A percentile compares a stretch with the other conserved stretches of the same genome.
phyloP scores from a whole-genome alignment of 2,113 vertebrate genomes.

The Hemiprocne comata region DNA sequence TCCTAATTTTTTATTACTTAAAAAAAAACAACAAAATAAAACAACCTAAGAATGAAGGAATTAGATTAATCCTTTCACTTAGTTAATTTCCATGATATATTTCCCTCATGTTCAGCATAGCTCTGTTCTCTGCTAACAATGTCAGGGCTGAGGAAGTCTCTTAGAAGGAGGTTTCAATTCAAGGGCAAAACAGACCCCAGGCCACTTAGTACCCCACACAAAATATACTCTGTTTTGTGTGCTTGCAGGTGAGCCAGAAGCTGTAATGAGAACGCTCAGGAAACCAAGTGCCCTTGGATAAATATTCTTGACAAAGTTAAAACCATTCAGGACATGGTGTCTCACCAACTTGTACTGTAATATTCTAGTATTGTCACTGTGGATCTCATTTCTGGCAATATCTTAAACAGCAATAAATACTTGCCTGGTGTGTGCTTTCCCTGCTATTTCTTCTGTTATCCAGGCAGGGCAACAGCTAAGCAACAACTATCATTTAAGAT shows the following conservation, averaged over 20 bases:
- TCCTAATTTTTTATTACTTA: constrained; percentile 5
- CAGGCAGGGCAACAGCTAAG: neutral
- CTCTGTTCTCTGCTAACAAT: neutral
- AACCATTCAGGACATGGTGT: neutral
- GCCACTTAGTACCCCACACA: neutral
- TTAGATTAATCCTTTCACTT: neutral
- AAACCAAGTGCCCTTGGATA: constrained; percentile 15
- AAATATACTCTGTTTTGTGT: neutral
- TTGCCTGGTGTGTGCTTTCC: neutral
- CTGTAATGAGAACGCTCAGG: neutral
- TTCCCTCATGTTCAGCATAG: constrained; percentile 28
- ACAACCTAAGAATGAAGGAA: neutral
- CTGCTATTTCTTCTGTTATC: constrained; percentile 9
- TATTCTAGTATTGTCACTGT: neutral
- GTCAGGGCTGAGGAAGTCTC: neutral
- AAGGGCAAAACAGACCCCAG: constrained; percentile 16
- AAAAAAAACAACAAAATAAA: neutral
- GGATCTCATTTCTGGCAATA: neutral
- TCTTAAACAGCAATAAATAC: neutral
- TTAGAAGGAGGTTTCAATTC: neutral
- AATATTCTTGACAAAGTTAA: neutral
- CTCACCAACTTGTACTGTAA: neutral
- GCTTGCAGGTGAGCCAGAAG: constrained; percentile 18
- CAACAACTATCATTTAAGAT: neutral
- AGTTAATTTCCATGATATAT: constrained; percentile 51